Percentiles rank a stretch among this genome's conserved stretches.
phyloP scores from a whole-genome alignment of 2,797 vertebrate genomes.

The Myotis planiceps region DNA sequence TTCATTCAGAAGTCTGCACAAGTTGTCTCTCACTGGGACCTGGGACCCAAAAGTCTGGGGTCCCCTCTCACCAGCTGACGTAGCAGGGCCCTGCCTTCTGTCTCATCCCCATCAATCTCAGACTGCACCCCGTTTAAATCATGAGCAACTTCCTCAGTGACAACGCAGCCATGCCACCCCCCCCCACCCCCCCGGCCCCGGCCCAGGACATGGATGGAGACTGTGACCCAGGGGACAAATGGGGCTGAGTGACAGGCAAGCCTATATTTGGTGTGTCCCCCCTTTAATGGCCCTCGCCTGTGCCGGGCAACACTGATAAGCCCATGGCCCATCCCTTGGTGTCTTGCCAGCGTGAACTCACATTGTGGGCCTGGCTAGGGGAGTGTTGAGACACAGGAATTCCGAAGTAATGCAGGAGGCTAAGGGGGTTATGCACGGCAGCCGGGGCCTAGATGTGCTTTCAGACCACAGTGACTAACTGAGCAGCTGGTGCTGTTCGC shows the following conservation, averaged over 20 bases:
- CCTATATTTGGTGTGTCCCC: conserved; percentile 71
- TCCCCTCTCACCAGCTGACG: not conserved
- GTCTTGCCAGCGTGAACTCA: conserved; percentile 40
- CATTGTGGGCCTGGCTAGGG: not conserved
- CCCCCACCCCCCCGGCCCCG: not conserved
- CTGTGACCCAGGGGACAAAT: conserved; percentile 46
- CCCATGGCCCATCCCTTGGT: conserved; percentile 51
- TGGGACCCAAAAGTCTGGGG: not conserved
- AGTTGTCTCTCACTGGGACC: not conserved
- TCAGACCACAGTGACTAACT: not conserved
- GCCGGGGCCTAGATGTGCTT: conserved; percentile 30
- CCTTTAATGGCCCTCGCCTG: conserved; percentile 54
- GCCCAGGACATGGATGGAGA: conserved; percentile 29
- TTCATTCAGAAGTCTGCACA: not conserved
- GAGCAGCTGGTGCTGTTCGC: not conserved
- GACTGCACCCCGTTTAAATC: not conserved
- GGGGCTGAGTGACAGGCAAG: conserved; percentile 35
- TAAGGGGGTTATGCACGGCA: not conserved
- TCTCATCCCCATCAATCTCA: not conserved
- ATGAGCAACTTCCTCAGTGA: not conserved
- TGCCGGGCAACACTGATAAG: conserved; percentile 66
- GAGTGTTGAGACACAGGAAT: conserved; percentile 73
- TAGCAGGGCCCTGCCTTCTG: not conserved
- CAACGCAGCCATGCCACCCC: not conserved
- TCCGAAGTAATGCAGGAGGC: conserved; percentile 19